Evolutionary conservation across 35 echinoderm and acorn worm species (phyloP), one percentile per base, ranked within the genome.

Genomic region (Lytechinus variegatus): DNA sequence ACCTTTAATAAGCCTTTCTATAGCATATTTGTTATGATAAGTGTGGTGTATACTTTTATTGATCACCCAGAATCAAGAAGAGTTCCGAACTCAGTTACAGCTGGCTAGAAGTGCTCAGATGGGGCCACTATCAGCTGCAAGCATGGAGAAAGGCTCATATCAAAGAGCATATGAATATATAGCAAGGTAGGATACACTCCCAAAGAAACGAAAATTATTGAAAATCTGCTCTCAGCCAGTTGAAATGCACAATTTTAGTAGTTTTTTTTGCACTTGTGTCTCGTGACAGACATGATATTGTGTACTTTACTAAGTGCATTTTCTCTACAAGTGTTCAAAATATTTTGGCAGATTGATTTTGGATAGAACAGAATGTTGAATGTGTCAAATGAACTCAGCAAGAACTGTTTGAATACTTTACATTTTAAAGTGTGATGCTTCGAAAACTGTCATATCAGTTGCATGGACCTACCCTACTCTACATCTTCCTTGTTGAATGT

Each of bases 131-230:
- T 98, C 97, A 33, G 98, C 98, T 24, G 98, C 98, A n/a, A 97
- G 97, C 54, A 98, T 98, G 97, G 98, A 99, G 87, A 97, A 95
- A 21, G 98, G 98, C 7, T 99, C 98, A 3, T 99, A 99, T 54
- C 97, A 98, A 86, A 96, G 98, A 54, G 98, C 97, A 8, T 99
- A 99, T 96, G 98, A 99, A 88, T 99, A 97, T 86, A 99, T 99
- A 16, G 89, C 96, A 54, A 98, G 97, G 98, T 99, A 94, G 9
- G 66, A 24, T 79, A 44, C 33, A 44, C 33, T 44, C 33, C 33
- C 33, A 44, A 44, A 44, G 33, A 44, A 79, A 79, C 5, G 57
- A 24, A 79, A 24, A 24, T 16, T 16, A 79, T 71, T 16, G n/a
- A n/a, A n/a, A n/a, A n/a, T n/a, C n/a, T n/a, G n/a, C n/a, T n/a